Base-by-base conservation (phyloP, 2,113 vertebrate genomes). In the Chloropsis hardwickii region DNA sequence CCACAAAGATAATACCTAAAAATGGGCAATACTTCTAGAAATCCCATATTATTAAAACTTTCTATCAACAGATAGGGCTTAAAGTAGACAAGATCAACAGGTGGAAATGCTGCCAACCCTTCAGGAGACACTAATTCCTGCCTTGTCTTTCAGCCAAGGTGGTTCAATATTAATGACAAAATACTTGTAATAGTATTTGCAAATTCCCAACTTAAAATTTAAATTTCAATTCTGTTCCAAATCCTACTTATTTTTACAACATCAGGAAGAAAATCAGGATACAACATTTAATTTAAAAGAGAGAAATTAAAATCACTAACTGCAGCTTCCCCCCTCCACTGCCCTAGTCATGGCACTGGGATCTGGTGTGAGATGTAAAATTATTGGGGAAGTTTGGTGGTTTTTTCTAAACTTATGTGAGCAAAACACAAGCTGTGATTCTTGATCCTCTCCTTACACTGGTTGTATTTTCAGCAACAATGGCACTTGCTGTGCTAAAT, bases 401-500 rank as follows among this genome's bases (percentile, higher is more conserved):
- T 19, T 39, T 95, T 83, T 92, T 77, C 83, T 81, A 17, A 58
- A 25, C 4, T 82, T 45, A 47, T 35, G 60, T 56, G 65, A 67
- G 53, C 51, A 71, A 76, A 94, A 88, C 44, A 67, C 58, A 81
- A 8, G 44, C 62, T 88, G 40, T 64, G 40, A 53, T 77, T 42
- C 66, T 81, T 35, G 22, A 48, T 48, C 14, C 16, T 62, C 37
- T 64, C 53, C 78, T 85, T 74, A 25, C 10, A 35, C 33, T 74
- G 56, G 11, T 20, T 95, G 95, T 86, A 72, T 94, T 97, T 95
- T 74, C 78, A 95, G 78, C 48, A 76, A 53, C 28, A 94, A 83
- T 83, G 45, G 33, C 92, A 91, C 71, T 66, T 91, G 78, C 66
- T 74, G 18, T 73, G 82, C 56, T 96, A 70, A 94, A 84, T 15